A percentile compares a stretch with the other conserved stretches of the same genome.
phyloP scores from a whole-genome alignment of 2,797 vertebrate genomes.

The Siniperca scherzeri region DNA sequence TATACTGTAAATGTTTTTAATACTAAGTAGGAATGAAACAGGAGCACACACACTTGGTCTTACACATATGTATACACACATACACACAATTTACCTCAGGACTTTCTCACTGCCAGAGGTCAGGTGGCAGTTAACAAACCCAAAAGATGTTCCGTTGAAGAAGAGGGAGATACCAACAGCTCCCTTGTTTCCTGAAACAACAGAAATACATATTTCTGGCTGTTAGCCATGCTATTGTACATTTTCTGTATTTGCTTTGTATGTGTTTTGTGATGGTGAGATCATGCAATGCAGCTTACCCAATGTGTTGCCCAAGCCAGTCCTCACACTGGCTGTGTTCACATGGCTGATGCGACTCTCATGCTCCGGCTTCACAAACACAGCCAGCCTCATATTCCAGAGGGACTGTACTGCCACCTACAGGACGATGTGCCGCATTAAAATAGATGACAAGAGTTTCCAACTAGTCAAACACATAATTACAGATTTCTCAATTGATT shows the following conservation, averaged over 20 bases:
- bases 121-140: conserved; percentile 90
- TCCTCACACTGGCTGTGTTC: conserved; percentile 87
- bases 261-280: conserved; percentile 11
- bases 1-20: not conserved
- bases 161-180: conserved; percentile 88
- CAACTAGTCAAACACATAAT: not conserved
- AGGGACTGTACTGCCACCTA: conserved; percentile 90
- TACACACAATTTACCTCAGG: conserved; percentile 76
- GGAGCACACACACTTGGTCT: not conserved
- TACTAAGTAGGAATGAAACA: not conserved
- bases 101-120: conserved; percentile 90
- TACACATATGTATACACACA: not conserved
- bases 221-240: not conserved
- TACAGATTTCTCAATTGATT: not conserved
- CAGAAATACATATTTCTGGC: conserved; percentile 17
- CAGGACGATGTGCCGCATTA: conserved; percentile 68
- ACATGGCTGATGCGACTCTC: conserved; percentile 85
- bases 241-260: conserved; percentile 17
- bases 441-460: conserved; percentile 28
- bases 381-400: conserved; percentile 88
- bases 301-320: conserved; percentile 88
- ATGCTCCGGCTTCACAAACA: conserved; percentile 87
- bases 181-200: conserved; percentile 87
- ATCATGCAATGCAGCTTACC: conserved; percentile 75
- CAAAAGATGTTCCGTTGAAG: conserved; percentile 87